These are phyloP conservation scores for Hozukius guyotensis DNA, from an alignment of 2,797 vertebrate species.

Conservation along the genomic window DNA sequence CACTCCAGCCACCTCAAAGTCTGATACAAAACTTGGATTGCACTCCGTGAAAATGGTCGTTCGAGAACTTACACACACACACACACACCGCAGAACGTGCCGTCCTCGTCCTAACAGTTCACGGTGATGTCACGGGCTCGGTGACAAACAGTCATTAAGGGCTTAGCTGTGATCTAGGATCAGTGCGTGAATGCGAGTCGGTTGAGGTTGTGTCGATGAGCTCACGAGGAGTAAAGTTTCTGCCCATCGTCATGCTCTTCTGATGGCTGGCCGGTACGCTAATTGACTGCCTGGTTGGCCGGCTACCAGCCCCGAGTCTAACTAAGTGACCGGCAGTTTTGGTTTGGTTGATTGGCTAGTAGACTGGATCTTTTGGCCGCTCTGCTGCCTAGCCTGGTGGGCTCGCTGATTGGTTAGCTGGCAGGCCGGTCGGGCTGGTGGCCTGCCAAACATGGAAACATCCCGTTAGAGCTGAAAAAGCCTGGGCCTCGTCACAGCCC, in stretches of 20 bases:
- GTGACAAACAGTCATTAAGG: constrained; percentile 83
- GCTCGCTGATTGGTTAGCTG: constrained; percentile 70
- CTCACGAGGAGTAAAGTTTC: constrained; percentile 75
- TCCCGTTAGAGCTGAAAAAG: constrained; percentile 83
- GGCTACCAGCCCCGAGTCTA: background rate
- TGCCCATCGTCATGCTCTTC: constrained; percentile 50
- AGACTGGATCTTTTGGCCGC: constrained; percentile 34
- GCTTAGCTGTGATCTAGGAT: constrained; percentile 82
- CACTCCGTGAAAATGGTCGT: constrained; percentile 24
- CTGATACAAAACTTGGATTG: constrained; percentile 28
- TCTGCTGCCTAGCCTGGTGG: constrained; percentile 46
- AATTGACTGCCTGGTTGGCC: constrained; percentile 25
- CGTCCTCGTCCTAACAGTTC: constrained; percentile 59
- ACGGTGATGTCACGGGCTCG: constrained; percentile 78
- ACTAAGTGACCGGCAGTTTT: constrained; percentile 12
- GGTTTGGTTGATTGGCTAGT: constrained; percentile 39
- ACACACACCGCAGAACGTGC: constrained; percentile 67
- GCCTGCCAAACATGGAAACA: constrained; percentile 86
- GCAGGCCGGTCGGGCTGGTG: constrained; percentile 54
- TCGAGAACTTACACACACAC: constrained; percentile 7
- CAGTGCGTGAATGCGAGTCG: constrained; percentile 69
- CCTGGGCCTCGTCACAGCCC: constrained; percentile 79
- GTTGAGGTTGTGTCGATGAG: constrained; percentile 55
- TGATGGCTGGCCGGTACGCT: background rate
- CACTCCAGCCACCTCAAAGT: constrained; percentile 20